Conservation (phyloP, 2,797 vertebrate genomes). For the Semaprochilodus insignis region DNA sequence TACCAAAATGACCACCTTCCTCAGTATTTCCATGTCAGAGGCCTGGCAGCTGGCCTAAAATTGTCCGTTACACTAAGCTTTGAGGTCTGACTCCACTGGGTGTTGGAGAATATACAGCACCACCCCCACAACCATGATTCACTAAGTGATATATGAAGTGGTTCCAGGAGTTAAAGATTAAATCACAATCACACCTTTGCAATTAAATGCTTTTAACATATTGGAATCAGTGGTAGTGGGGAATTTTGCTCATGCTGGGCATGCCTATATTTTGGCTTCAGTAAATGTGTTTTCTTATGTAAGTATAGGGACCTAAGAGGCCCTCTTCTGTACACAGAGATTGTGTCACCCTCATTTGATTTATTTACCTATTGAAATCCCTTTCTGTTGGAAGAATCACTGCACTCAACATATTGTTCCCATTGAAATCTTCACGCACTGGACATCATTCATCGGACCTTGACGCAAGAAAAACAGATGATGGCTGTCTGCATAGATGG, state of each 20-base stretch:
- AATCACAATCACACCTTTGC: conserved; percentile 50
- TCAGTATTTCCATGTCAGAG: conserved; percentile 60
- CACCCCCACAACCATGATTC: conserved; percentile 31
- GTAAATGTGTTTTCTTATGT: conserved; percentile 56
- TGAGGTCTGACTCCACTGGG: conserved; percentile 41
- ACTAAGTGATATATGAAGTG: conserved; percentile 42
- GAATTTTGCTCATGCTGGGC: conserved; percentile 46
- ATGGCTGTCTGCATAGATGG: conserved; percentile 49
- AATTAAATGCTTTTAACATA: conserved; percentile 51
- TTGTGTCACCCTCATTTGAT: conserved; percentile 58
- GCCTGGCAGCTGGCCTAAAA: conserved; percentile 58
- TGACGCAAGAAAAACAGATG: conserved; percentile 69
- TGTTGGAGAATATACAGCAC: conserved; percentile 48
- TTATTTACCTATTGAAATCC: conserved; percentile 64
- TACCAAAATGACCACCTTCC: conserved; percentile 53
- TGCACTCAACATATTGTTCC: conserved; percentile 64
- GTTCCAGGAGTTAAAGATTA: conserved; percentile 47
- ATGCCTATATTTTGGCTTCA: conserved; percentile 52
- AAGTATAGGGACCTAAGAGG: conserved; percentile 11
- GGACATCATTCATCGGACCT: conserved; percentile 65
- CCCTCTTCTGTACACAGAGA: conserved; percentile 44
- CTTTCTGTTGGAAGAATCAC: conserved; percentile 58
- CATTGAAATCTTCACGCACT: conserved; percentile 63
- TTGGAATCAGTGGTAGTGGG: conserved; percentile 28
- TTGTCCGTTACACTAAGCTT: conserved; percentile 55